Evolutionary conservation across 2,888 invertebrate genomes (phyloP), one percentile per base, ranked within the genome.

Genomic region (Chrysodeixis includens): DNA sequence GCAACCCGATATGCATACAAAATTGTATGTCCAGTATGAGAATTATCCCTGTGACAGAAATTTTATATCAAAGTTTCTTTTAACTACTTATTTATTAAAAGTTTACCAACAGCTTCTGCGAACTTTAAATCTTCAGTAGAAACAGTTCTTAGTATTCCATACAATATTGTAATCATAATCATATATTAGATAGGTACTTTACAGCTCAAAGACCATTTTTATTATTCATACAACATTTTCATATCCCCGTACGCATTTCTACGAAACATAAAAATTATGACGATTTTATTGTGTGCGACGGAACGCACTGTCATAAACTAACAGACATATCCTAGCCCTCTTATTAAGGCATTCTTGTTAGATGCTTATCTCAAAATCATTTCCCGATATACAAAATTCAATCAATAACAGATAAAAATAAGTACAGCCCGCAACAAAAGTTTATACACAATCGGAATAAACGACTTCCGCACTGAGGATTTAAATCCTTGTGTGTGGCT

Each of bases 191-290:
- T 40, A 66, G 56, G n/a, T 40, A 40, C 40, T 63, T 62, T 56
- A 64, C 18, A 60, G 46, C 46, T 61, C 40, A 54, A 20, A 18
- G 18, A 40, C 40, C 18, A 53, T 62, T 51, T 57, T 72, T 69
- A 66, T 69, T 66, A 71, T 67, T 70, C 3, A 60, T 62, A 56
- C 56, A 62, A 78, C 73, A 77, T 72, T 82, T 78, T 75, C 67
- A 75, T 75, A 70, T 62, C 58, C 67, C 35, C 65, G 53, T 68
- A 73, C 69, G 63, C 71, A 56, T 83, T 88, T 86, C 87, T 82
- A 83, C 80, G 86, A 83, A 85, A 83, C 81, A 86, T 87, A 89
- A 89, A 89, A 87, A 86, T 87, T 78, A 89, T 84, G 84, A 84
- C 77, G 72, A 75, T 83, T 88, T 90, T 89, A 89, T 84, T 85